These are phyloP conservation scores for Hypomecis atomaria DNA, from an alignment of 2,888 invertebrate species.

Conservation along the genomic window DNA sequence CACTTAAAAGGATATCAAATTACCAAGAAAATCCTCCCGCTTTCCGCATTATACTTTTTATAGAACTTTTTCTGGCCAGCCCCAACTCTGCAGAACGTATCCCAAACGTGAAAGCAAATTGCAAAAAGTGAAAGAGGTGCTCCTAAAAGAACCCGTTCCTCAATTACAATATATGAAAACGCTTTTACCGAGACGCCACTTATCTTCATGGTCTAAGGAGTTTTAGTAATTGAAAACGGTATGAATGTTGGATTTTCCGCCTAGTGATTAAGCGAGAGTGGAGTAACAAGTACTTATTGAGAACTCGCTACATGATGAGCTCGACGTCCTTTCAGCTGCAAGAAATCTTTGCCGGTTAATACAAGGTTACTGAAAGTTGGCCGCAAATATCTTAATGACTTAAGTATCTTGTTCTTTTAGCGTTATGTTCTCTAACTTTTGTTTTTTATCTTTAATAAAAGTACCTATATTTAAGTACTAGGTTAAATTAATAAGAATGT, in stretches of 20 bases:
- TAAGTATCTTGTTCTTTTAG: too few relatives aligned
- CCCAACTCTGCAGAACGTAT: conserved; percentile 10
- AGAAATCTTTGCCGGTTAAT: too few relatives aligned
- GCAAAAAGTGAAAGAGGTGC: neutral
- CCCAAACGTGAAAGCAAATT: conserved; percentile 6
- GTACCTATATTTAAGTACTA: too few relatives aligned
- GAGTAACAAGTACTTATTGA: neutral
- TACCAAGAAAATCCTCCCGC: conserved; percentile 22
- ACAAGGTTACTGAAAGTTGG: too few relatives aligned
- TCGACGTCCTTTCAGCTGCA: neutral
- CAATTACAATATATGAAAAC: neutral
- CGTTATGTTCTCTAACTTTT: too few relatives aligned
- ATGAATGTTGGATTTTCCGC: neutral
- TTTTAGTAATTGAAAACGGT: conserved; percentile 1
- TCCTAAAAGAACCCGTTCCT: neutral
- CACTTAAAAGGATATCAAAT: conserved; percentile 39
- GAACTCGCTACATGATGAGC: conserved; percentile 1
- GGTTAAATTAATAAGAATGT: too few relatives aligned
- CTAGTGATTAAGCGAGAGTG: neutral
- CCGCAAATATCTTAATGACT: too few relatives aligned
- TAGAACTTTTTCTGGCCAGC: conserved; percentile 10
- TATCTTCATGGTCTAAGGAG: conserved; percentile 2
- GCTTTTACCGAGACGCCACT: neutral
- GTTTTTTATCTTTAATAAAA: too few relatives aligned
- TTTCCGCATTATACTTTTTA: conserved; percentile 30